phyloP scores from a whole-genome alignment of 1,140 invertebrate genomes.

The Chrysomallon squamiferum region DNA sequence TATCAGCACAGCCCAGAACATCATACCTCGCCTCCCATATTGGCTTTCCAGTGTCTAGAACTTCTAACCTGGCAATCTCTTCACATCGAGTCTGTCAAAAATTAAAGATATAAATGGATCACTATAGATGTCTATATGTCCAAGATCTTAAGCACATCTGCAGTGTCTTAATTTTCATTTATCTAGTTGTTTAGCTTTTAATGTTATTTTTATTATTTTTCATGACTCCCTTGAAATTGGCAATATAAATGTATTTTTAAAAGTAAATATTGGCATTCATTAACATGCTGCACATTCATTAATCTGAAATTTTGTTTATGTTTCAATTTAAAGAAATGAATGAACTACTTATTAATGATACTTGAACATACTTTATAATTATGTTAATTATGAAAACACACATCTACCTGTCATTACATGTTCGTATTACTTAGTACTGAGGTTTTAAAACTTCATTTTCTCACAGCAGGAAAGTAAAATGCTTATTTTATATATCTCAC shows the following conservation, averaged over 20 bases:
- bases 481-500: too few species aligned
- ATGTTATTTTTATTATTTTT: neutral
- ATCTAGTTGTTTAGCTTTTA: neutral
- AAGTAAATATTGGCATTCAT: neutral
- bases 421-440: neutral
- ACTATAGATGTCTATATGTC: neutral
- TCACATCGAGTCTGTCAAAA: slow-evolving; percentile 33
- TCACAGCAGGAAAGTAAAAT: too few species aligned
- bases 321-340: too few species aligned
- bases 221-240: neutral
- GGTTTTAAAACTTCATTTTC: too few species aligned
- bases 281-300: too few species aligned
- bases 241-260: neutral
- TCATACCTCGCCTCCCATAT: slow-evolving; percentile 67
- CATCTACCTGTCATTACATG: neutral
- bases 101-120: slow-evolving; percentile 1
- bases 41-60: slow-evolving; percentile 66
- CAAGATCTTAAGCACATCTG: neutral
- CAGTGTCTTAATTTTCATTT: neutral
- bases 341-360: too few species aligned
- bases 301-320: too few species aligned
- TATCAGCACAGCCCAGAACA: slow-evolving; percentile 64
- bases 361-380: too few species aligned
- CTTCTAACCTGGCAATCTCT: slow-evolving; percentile 60
- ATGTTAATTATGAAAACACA: neutral